These are phyloP conservation scores for Drosophila anomalipes DNA, from an alignment of 2,888 invertebrate species.

Conservation along the genomic window DNA sequence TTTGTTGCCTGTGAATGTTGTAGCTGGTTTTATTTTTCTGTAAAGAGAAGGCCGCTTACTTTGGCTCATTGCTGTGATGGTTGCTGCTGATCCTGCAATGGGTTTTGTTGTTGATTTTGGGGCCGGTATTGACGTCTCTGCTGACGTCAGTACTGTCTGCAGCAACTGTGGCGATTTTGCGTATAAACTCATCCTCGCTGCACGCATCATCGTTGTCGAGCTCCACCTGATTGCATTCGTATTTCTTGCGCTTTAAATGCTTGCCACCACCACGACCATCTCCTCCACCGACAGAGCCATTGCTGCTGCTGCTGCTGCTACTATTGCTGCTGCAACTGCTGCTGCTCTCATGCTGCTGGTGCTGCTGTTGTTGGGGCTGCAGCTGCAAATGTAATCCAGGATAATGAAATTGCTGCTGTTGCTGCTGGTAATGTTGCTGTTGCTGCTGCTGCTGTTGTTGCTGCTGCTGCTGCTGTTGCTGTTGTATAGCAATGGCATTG, in stretches of 20 bases:
- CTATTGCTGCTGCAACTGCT: conserved; percentile 7
- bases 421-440: conserved; percentile 47
- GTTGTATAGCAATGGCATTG: conserved; percentile 32
- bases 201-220: conserved; percentile 85
- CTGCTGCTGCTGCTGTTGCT: background rate
- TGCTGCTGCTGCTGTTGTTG: conserved; percentile 37
- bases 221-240: conserved; percentile 81
- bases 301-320: conserved; percentile 16
- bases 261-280: conserved; percentile 60
- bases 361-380: conserved; percentile 45
- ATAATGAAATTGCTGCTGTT: conserved; percentile 51
- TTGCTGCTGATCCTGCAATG: conserved; percentile 44
- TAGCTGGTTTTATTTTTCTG: conserved; percentile 5
- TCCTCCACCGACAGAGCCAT: conserved; percentile 35
- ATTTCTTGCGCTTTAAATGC: conserved; percentile 80
- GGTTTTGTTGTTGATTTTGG: conserved; percentile 16
- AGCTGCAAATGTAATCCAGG: conserved; percentile 42
- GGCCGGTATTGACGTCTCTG: conserved; percentile 7
- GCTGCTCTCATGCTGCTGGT: conserved; percentile 37
- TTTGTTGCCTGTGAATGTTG: background rate
- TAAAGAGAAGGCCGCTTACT: conserved; percentile 61
- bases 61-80: conserved; percentile 54
- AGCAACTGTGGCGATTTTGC: conserved; percentile 81
- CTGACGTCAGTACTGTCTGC: conserved; percentile 16
- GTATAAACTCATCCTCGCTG: conserved; percentile 85